These are phyloP conservation scores for Digitonthophagus gazella DNA, from an alignment of 2,888 invertebrate genomes.

Conservation along the genomic window DNA sequence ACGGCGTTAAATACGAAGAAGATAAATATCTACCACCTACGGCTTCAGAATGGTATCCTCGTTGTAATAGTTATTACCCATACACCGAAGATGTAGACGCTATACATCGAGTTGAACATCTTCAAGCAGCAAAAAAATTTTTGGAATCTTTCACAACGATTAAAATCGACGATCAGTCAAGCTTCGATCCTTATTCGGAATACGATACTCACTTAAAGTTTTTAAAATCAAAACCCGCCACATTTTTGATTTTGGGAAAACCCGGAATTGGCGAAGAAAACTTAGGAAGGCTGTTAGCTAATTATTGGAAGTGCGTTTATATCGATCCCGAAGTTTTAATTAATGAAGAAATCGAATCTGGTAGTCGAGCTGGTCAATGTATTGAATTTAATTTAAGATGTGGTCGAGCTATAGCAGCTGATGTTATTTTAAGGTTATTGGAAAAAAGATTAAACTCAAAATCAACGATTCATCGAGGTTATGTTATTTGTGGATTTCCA, in stretches of 20 bases:
- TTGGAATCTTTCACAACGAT: conserved; percentile 22
- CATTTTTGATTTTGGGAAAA: conserved; percentile 62
- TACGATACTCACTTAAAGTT: conserved; percentile 55
- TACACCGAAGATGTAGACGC: conserved; percentile 51
- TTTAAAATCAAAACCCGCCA: conserved; percentile 55
- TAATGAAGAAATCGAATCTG: conserved; percentile 58
- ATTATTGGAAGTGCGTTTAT: conserved; percentile 59
- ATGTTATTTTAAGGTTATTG: conserved; percentile 56
- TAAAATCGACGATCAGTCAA: conserved; percentile 15
- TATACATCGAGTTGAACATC: conserved; percentile 45
- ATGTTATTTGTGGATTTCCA: conserved; percentile 65
- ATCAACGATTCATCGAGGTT: conserved; percentile 60
- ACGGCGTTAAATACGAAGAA: conserved; percentile 34
- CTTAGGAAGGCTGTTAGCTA: conserved; percentile 58
- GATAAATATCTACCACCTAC: conserved; percentile 23
- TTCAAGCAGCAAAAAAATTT: conserved; percentile 33
- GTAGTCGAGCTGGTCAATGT: conserved; percentile 57
- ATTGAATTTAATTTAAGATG: conserved; percentile 59
- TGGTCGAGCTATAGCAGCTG: conserved; percentile 54
- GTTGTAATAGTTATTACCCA: conserved; percentile 49
- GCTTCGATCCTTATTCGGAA: conserved; percentile 53
- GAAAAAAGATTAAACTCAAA: conserved; percentile 55
- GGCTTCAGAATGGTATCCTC: conserved; percentile 26
- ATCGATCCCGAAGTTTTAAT: conserved; percentile 59
- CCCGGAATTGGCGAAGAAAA: conserved; percentile 55